A percentile compares a stretch with the other conserved stretches of the same genome.
Evolutionary conservation across 2,888 invertebrate genomes (phyloP).

Genomic region (Drosophila anomelani): DNA sequence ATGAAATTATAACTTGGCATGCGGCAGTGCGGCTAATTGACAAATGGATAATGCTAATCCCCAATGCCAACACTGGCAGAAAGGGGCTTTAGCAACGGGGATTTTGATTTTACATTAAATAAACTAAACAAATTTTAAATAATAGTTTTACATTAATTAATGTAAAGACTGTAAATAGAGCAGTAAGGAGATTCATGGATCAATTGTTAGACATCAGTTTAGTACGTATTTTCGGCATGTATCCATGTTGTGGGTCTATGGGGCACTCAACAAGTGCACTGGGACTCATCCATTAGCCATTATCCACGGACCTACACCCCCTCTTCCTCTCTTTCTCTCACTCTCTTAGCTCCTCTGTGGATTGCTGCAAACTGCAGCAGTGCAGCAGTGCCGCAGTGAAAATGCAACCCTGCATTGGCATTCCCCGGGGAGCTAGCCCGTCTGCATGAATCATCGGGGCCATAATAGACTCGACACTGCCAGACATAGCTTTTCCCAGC

Average conservation of each 20-base stretch:
- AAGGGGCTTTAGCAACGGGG: not conserved
- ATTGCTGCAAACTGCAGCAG: slow-evolving; percentile 18
- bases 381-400: slow-evolving; percentile 32
- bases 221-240: not conserved
- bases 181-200: not conserved
- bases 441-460: slow-evolving; percentile 61
- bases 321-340: no score
- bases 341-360: not conserved
- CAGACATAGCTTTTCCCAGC: slow-evolving; percentile 36
- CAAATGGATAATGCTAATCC: slow-evolving; percentile 34
- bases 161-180: no score
- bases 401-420: slow-evolving; percentile 14
- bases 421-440: slow-evolving; percentile 17
- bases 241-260: not conserved
- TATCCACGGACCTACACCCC: not conserved
- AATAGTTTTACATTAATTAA: no score
- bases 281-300: slow-evolving; percentile 5
- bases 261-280: slow-evolving; percentile 15
- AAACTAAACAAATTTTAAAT: not conserved
- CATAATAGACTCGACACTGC: slow-evolving; percentile 66
- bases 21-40: slow-evolving; percentile 37
- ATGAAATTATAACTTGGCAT: slow-evolving; percentile 43
- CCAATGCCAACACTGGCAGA: slow-evolving; percentile 14
- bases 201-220: not conserved
- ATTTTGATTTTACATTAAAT: not conserved